Conservation (phyloP, 2,113 vertebrate species). For the Gobio gobio region DNA sequence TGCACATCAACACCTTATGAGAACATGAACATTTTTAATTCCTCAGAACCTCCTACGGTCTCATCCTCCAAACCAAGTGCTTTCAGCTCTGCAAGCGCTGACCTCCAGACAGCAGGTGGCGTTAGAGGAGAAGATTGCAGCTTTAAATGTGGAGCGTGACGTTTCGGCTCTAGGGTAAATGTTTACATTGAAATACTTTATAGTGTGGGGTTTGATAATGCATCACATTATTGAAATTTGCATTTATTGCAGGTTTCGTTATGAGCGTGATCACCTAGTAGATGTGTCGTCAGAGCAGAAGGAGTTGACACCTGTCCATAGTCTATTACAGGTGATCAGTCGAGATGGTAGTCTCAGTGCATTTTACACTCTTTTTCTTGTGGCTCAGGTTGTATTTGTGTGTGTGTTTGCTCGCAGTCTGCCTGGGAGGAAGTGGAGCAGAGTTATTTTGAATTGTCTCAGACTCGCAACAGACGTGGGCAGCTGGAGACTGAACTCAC, state of each 20-base stretch:
- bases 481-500: conserved; percentile 64
- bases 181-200: not conserved
- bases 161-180: conserved; percentile 72
- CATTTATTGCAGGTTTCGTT: conserved; percentile 68
- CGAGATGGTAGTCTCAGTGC: not conserved
- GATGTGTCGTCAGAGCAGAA: conserved; percentile 69
- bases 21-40: not conserved
- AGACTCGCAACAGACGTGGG: conserved; percentile 62
- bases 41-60: conserved; percentile 73
- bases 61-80: conserved; percentile 80
- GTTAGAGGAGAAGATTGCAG: conserved; percentile 70
- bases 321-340: conserved; percentile 73
- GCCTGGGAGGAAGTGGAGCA: conserved; percentile 77
- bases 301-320: conserved; percentile 72
- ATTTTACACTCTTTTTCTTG: not conserved
- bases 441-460: conserved; percentile 67
- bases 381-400: not conserved
- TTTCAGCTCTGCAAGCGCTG: conserved; percentile 79
- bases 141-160: conserved; percentile 70
- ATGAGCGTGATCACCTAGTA: conserved; percentile 68
- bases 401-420: conserved; percentile 65
- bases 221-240: not conserved
- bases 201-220: no score
- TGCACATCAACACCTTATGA: no score
- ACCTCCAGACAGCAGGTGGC: conserved; percentile 76